Evolutionary conservation across 2,113 vertebrate genomes (phyloP).

Genomic region (Trogon melanurus): DNA sequence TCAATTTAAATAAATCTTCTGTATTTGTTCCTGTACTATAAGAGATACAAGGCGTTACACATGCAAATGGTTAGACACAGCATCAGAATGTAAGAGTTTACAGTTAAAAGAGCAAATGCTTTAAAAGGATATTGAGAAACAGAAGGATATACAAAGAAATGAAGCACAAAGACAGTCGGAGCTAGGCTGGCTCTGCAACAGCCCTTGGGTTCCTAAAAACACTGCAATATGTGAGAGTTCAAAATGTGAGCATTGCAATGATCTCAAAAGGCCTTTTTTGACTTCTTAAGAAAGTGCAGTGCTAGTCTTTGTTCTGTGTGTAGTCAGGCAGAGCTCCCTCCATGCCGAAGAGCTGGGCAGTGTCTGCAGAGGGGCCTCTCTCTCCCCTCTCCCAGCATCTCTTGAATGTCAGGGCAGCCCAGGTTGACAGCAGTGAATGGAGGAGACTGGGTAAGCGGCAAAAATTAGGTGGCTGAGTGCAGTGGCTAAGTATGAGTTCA

Average conservation of each 20-base stretch:
- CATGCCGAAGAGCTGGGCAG: neutral
- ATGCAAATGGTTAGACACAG: neutral
- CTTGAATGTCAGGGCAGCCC: neutral
- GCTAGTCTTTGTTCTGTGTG: neutral
- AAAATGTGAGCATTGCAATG: neutral
- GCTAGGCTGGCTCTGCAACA: neutral
- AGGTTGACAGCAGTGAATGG: neutral
- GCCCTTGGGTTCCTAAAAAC: neutral
- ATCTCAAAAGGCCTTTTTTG: neutral
- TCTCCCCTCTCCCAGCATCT: neutral
- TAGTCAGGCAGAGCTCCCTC: neutral
- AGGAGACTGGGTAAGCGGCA: neutral
- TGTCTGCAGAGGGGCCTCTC: neutral
- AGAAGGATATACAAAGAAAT: neutral
- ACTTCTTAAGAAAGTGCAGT: neutral
- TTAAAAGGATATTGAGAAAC: neutral
- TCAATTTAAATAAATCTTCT: neutral
- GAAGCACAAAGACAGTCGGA: neutral
- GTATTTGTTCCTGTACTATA: neutral
- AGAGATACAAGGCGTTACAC: neutral
- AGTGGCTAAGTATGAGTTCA: neutral
- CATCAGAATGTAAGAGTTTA: neutral
- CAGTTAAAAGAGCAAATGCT: neutral
- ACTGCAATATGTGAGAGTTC: rapidly evolving
- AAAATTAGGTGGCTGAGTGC: neutral